Evolutionary conservation across 2,113 vertebrate genomes (phyloP).

Genomic region (Naja naja): DNA sequence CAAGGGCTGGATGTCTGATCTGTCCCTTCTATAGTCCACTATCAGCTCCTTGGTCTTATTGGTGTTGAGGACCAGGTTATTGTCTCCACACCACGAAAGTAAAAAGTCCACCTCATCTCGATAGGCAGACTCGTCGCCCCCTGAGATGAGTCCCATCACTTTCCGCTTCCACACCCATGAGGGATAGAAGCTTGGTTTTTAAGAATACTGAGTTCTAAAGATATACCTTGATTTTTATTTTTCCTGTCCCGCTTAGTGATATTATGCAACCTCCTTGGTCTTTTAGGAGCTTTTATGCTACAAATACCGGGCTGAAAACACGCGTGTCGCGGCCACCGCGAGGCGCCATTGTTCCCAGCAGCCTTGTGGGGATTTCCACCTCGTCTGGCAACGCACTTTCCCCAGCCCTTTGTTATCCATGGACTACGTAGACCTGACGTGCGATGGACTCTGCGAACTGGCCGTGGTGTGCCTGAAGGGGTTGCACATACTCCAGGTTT

Average conservation of each 20-base stretch:
- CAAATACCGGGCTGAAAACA: conserved; percentile 57
- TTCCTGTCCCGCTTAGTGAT: fast-evolving
- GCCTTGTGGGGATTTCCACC: conserved; percentile 60
- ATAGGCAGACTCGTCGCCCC: too few species aligned
- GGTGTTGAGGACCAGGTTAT: too few species aligned
- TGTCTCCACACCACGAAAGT: too few species aligned
- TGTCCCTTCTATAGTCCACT: too few species aligned
- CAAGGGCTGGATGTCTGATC: too few species aligned
- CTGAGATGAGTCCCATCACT: too few species aligned
- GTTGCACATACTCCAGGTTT: conserved; percentile 86
- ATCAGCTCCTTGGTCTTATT: too few species aligned
- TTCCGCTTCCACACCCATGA: neutral
- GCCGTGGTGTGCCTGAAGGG: conserved; percentile 86
- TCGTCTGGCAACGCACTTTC: conserved; percentile 84
- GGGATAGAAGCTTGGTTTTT: neutral
- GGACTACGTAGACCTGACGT: conserved; percentile 82
- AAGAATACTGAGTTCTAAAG: neutral
- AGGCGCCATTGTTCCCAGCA: neutral
- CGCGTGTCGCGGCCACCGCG: fast-evolving
- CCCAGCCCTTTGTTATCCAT: conserved; percentile 84
- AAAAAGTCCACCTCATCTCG: too few species aligned
- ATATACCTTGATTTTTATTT: too few species aligned
- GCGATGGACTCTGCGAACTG: conserved; percentile 83
- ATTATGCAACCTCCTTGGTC: neutral
- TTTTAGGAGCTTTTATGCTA: conserved; percentile 87